phyloP scores from a whole-genome alignment of 2,888 invertebrate species.

The Nycteola revayana region DNA sequence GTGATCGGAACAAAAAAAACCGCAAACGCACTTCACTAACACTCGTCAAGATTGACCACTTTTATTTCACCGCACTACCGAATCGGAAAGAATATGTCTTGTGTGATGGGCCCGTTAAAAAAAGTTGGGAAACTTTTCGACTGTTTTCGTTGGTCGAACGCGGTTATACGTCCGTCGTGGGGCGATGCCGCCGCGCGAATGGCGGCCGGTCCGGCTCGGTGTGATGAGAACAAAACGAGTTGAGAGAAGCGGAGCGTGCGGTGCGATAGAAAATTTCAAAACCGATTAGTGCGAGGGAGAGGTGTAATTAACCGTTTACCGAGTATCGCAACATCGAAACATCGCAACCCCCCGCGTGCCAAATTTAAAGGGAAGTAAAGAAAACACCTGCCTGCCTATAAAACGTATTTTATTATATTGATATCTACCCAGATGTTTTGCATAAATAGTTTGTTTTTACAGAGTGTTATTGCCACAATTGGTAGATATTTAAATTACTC shows the following conservation, averaged over 20 bases:
- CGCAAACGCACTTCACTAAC: constrained; percentile 63
- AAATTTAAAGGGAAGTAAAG: constrained; percentile 55
- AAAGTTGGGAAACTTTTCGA: constrained; percentile 76
- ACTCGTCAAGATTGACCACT: constrained; percentile 53
- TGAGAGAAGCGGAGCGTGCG: constrained; percentile 54
- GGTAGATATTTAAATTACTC: constrained; percentile 9
- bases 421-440: constrained; percentile 24
- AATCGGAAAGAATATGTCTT: constrained; percentile 46
- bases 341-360: constrained; percentile 45
- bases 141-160: constrained; percentile 48
- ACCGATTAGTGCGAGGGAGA: constrained; percentile 39
- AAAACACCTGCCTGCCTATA: constrained; percentile 55
- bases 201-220: constrained; percentile 18
- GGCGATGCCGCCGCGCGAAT: constrained; percentile 64
- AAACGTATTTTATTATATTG: constrained; percentile 40
- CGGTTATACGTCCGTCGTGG: constrained; percentile 43
- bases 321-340: constrained; percentile 31
- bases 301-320: constrained; percentile 46
- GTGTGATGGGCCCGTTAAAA: constrained; percentile 53
- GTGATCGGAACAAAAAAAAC: constrained; percentile 56
- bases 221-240: constrained; percentile 51
- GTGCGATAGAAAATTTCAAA: constrained; percentile 40
- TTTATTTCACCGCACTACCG: constrained; percentile 61
- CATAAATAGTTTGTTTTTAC: constrained; percentile 18
- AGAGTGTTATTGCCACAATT: constrained; percentile 18